These are phyloP conservation scores for Parnassius smintheus DNA, from an alignment of 2,888 invertebrate genomes.

Conservation along the genomic window DNA sequence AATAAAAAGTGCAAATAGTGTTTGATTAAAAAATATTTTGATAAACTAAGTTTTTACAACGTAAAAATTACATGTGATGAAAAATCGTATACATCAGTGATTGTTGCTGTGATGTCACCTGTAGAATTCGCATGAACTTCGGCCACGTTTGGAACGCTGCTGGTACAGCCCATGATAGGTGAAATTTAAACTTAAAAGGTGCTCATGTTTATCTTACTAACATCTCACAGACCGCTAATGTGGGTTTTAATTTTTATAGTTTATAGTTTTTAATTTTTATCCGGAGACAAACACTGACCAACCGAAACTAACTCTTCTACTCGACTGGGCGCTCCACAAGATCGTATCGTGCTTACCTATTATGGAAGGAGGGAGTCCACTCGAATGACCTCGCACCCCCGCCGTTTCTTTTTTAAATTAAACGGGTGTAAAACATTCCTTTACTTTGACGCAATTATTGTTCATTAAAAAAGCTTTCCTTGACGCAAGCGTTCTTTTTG, in stretches of 20 bases:
- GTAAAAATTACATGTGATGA: background rate
- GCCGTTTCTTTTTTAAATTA: slow-evolving; percentile 75
- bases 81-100: slow-evolving; percentile 1
- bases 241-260: slow-evolving; percentile 3
- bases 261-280: background rate
- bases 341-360: slow-evolving; percentile 73
- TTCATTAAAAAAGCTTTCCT: slow-evolving; percentile 47
- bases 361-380: slow-evolving; percentile 74
- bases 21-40: slow-evolving; percentile 1
- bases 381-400: slow-evolving; percentile 79
- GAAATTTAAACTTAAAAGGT: slow-evolving; percentile 33
- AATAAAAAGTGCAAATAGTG: slow-evolving; percentile 12
- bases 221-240: slow-evolving; percentile 31
- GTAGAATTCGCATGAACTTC: slow-evolving; percentile 54
- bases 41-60: background rate
- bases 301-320: slow-evolving; percentile 53
- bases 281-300: slow-evolving; percentile 43
- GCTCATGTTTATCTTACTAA: slow-evolving; percentile 30
- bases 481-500: background rate
- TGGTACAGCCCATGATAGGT: slow-evolving; percentile 73
- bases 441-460: slow-evolving; percentile 64
- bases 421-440: slow-evolving; percentile 53
- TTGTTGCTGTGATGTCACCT: slow-evolving; percentile 31
- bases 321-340: slow-evolving; percentile 56
- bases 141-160: slow-evolving; percentile 64